Evolutionary conservation across 2,113 vertebrate species (phyloP).

Genomic region (Myxocyprinus asiaticus): DNA sequence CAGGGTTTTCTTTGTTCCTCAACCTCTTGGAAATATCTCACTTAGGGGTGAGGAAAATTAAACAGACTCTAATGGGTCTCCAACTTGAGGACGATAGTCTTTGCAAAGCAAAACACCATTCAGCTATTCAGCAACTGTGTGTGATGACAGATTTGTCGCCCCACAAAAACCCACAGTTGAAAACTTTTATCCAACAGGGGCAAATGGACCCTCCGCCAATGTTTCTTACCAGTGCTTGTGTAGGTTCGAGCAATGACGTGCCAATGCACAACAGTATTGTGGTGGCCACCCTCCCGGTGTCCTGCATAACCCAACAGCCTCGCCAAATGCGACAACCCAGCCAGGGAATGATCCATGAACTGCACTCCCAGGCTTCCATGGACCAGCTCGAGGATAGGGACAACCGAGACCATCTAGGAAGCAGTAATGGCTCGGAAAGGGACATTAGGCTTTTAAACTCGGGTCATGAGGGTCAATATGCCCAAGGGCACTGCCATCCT

Average conservation of each 20-base stretch:
- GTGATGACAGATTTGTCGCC: conserved; percentile 68
- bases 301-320: conserved; percentile 63
- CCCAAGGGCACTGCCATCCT: conserved; percentile 44
- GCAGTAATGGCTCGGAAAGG: conserved; percentile 51
- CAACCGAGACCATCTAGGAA: conserved; percentile 52
- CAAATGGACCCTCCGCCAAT: conserved; percentile 61
- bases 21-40: conserved; percentile 91
- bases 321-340: conserved; percentile 48
- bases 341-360: conserved; percentile 64
- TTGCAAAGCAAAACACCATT: conserved; percentile 72
- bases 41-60: conserved; percentile 85
- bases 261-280: conserved; percentile 61
- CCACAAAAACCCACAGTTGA: conserved; percentile 71
- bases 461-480: conserved; percentile 54
- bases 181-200: conserved; percentile 69
- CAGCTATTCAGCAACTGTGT: conserved; percentile 69
- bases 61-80: conserved; percentile 74
- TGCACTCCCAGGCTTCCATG: conserved; percentile 54
- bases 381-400: conserved; percentile 45
- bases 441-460: conserved; percentile 53
- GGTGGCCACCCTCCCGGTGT: conserved; percentile 58
- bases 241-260: conserved; percentile 61
- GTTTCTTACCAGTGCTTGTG: conserved; percentile 59
- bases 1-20: conserved; percentile 86
- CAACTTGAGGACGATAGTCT: conserved; percentile 71